Percentiles rank a stretch among this genome's conserved stretches.
Evolutionary conservation across 2,797 vertebrate genomes (phyloP).

Genomic region (Enteromius afrohamiltoni): DNA sequence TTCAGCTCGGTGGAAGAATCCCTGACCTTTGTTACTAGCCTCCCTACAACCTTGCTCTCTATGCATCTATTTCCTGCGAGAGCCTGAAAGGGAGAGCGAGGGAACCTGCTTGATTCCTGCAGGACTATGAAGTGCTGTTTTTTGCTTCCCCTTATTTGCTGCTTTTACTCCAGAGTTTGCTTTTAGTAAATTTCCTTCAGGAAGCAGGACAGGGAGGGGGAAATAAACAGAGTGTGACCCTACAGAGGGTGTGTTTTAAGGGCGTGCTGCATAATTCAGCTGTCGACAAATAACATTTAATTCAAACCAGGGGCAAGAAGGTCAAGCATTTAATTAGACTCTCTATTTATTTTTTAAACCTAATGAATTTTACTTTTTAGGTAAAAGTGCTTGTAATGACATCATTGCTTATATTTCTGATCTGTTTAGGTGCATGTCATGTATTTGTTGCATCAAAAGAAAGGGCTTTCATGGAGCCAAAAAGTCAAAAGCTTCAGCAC

Average conservation of each 20-base stretch:
- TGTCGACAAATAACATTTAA: not conserved
- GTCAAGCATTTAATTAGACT: not conserved
- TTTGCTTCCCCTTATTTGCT: not conserved
- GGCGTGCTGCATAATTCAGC: not conserved
- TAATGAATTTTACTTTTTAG: not conserved
- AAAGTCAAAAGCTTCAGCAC: constrained; percentile 3
- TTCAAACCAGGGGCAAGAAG: not conserved
- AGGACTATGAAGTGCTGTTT: constrained; percentile 17
- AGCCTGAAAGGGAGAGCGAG: not conserved
- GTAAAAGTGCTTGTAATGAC: not conserved
- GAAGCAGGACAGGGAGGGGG: constrained; percentile 30
- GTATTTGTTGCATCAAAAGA: not conserved
- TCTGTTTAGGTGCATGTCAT: not conserved
- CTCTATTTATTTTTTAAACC: not conserved
- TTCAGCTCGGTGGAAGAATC: constrained; percentile 15
- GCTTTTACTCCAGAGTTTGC: constrained; percentile 5
- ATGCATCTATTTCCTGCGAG: not conserved
- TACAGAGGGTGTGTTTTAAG: not conserved
- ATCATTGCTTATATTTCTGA: constrained; percentile 1
- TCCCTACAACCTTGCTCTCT: constrained; percentile 10
- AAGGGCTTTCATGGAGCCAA: not conserved
- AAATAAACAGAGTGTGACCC: constrained; percentile 14
- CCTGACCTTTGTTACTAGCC: not conserved
- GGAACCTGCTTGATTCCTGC: constrained; percentile 15
- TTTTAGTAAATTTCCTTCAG: constrained; percentile 30